Evolutionary conservation across 2,888 invertebrate genomes (phyloP).

Genomic region (Timema podura): DNA sequence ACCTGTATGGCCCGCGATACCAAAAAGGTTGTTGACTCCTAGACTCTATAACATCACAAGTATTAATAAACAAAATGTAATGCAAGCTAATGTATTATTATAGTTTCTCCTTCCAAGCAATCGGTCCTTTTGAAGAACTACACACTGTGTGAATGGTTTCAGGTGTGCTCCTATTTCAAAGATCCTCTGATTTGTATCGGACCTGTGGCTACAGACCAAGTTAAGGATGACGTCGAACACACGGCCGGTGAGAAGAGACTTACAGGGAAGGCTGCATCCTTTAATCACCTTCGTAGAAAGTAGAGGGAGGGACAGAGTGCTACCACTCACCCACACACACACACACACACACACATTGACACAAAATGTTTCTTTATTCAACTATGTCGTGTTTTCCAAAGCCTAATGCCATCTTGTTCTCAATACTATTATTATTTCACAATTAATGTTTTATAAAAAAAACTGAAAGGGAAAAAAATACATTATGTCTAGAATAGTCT

Average conservation of each 20-base stretch:
- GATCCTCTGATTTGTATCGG: slow-evolving; percentile 85
- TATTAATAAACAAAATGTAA: background rate
- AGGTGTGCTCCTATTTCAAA: slow-evolving; percentile 90
- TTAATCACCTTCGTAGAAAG: slow-evolving; percentile 35
- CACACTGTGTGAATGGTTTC: slow-evolving; percentile 26
- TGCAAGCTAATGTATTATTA: background rate
- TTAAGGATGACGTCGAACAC: slow-evolving; percentile 65
- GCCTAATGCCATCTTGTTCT: slow-evolving; percentile 9
- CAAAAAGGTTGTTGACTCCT: too few relatives aligned
- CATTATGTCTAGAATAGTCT: slow-evolving; percentile 1
- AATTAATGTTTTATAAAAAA: slow-evolving; percentile 14
- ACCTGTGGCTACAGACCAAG: slow-evolving; percentile 74
- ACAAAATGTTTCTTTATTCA: background rate
- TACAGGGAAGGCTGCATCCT: slow-evolving; percentile 47
- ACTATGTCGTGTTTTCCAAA: slow-evolving; percentile 9
- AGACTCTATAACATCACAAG: background rate
- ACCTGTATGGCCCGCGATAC: too few relatives aligned
- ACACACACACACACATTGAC: slow-evolving; percentile 9
- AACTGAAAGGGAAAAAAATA: background rate
- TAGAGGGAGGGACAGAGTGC: slow-evolving; percentile 18
- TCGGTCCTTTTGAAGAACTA: background rate
- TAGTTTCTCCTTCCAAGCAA: background rate
- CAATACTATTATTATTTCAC: slow-evolving; percentile 5
- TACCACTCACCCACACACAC: slow-evolving; percentile 7
- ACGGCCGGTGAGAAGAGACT: slow-evolving; percentile 79